These are phyloP conservation scores for Trichogramma pretiosum DNA, from an alignment of 1,140 invertebrate genomes.

Conservation along the genomic window DNA sequence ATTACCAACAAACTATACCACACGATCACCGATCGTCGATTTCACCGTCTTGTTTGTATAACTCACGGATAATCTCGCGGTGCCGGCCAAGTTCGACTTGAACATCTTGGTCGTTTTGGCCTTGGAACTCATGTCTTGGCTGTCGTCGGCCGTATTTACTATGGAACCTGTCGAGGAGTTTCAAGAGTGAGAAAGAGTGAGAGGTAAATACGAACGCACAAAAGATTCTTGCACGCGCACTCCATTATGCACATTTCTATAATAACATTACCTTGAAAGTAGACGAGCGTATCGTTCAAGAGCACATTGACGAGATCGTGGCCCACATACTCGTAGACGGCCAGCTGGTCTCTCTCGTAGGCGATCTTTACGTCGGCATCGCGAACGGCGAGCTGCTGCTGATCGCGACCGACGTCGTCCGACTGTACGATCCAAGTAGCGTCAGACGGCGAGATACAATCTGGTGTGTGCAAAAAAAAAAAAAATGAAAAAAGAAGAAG, in stretches of 20 bases:
- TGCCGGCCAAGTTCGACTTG: conserved; percentile 1
- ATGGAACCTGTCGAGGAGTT: not conserved
- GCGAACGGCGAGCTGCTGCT: no score
- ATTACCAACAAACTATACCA: no score
- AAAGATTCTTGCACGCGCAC: no score
- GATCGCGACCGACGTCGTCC: no score
- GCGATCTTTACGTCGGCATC: conserved; percentile 13
- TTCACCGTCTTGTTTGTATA: not conserved
- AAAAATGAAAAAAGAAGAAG: no score
- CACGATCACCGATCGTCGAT: not conserved
- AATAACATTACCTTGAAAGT: no score
- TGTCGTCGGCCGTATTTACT: not conserved
- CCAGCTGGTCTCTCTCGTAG: conserved; percentile 4
- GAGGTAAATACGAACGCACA: not conserved
- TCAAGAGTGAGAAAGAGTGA: not conserved
- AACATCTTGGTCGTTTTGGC: not conserved
- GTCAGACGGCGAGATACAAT: no score
- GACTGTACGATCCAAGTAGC: no score
- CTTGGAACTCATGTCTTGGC: not conserved
- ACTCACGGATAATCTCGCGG: not conserved
- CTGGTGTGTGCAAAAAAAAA: no score
- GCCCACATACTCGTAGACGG: conserved; percentile 8
- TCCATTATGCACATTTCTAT: no score
- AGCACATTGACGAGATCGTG: conserved; percentile 11
- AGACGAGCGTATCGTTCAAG: conserved; percentile 7